Evolutionary conservation across 2,888 invertebrate genomes (phyloP).

Genomic region (Spisula solida): DNA sequence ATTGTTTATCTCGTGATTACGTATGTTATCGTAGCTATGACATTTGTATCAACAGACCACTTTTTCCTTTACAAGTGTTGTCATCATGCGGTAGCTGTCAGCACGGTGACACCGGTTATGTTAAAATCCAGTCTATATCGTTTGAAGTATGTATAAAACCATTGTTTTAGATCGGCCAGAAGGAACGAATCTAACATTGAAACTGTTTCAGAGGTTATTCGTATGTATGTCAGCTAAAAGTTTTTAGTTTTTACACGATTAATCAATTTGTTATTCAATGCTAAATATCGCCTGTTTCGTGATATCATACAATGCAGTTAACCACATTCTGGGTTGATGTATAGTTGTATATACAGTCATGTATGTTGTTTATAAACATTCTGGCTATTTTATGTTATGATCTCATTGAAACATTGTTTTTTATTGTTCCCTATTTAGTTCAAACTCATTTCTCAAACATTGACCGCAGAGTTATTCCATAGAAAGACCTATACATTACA

Average conservation of each 20-base stretch:
- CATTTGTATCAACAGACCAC: conserved; percentile 15
- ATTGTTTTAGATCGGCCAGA: neutral
- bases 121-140: neutral
- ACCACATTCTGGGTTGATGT: too few relatives aligned
- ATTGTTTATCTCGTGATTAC: neutral
- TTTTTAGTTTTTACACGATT: neutral
- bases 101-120: conserved; percentile 18
- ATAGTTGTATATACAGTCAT: too few relatives aligned
- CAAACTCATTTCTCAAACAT: too few relatives aligned
- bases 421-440: too few relatives aligned
- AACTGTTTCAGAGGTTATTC: neutral
- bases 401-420: too few relatives aligned
- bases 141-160: conserved; percentile 25
- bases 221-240: neutral
- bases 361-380: too few relatives aligned
- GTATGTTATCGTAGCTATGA: neutral
- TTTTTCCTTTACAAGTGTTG: conserved; percentile 17
- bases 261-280: conserved; percentile 4
- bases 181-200: conserved; percentile 10
- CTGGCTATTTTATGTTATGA: too few relatives aligned
- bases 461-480: too few relatives aligned
- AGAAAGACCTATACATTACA: too few relatives aligned
- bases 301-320: neutral
- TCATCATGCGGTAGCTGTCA: neutral
- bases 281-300: neutral